Conservation (phyloP, 2,797 vertebrate species). For the Notolepis coatsorum region DNA sequence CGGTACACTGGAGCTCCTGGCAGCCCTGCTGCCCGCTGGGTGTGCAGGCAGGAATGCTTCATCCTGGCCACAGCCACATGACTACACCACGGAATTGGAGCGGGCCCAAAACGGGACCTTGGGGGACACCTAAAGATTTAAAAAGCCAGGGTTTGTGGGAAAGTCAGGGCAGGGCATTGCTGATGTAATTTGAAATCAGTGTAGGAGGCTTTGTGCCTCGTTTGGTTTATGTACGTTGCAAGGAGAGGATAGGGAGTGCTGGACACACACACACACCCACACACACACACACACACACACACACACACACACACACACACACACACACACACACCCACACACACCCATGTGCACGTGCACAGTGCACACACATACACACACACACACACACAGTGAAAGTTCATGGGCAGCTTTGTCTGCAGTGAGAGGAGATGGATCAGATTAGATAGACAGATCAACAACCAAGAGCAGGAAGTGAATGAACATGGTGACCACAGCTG, state of each 20-base stretch:
- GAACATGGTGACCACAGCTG: conserved; percentile 39
- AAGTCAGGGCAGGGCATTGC: neutral
- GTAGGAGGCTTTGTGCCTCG: too few relatives aligned
- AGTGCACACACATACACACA: neutral
- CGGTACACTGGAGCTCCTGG: conserved; percentile 72
- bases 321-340: neutral
- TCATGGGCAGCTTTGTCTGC: conserved; percentile 38
- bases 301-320: conserved; percentile 13
- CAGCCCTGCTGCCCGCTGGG: conserved; percentile 51
- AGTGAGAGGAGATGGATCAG: conserved; percentile 31
- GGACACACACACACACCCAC: neutral
- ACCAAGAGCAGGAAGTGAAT: conserved; percentile 54
- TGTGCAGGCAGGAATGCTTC: conserved; percentile 42
- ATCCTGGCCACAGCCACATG: conserved; percentile 42
- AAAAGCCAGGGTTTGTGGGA: too few relatives aligned
- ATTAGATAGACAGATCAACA: conserved; percentile 41
- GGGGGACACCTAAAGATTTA: conserved; percentile 27
- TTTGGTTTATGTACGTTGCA: too few relatives aligned
- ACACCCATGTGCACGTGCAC: too few relatives aligned
- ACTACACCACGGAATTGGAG: conserved; percentile 15
- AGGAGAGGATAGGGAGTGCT: too few relatives aligned
- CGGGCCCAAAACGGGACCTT: conserved; percentile 28
- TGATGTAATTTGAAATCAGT: too few relatives aligned
- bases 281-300: neutral
- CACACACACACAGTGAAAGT: neutral